Evolutionary conservation across 1,140 invertebrate genomes (phyloP).

Genomic region (Colletes latitarsis): DNA sequence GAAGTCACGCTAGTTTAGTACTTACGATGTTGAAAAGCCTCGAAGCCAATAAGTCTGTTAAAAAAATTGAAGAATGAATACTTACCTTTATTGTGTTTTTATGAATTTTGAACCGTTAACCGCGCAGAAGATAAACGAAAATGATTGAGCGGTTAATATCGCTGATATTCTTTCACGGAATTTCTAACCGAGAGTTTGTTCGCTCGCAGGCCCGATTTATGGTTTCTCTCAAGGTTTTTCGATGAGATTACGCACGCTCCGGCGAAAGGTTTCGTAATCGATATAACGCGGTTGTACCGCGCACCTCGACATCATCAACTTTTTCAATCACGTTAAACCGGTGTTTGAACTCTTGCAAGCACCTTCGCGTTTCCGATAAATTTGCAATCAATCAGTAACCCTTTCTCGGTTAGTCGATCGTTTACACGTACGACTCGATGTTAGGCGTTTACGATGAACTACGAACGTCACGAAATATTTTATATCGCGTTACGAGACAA

Average conservation of each 20-base stretch:
- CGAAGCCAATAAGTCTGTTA: too few species aligned
- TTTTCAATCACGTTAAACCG: neutral
- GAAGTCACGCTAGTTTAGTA: too few species aligned
- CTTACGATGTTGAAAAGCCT: too few species aligned
- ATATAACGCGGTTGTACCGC: slow-evolving; percentile 16
- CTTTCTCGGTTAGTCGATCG: slow-evolving; percentile 19
- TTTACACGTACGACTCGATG: too few species aligned
- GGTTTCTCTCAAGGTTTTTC: slow-evolving; percentile 46
- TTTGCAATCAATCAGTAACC: slow-evolving; percentile 25
- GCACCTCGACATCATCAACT: neutral
- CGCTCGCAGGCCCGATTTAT: slow-evolving; percentile 24
- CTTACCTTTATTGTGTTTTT: too few species aligned
- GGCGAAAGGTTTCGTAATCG: slow-evolving; percentile 51
- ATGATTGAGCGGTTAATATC: neutral
- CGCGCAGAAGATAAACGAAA: too few species aligned
- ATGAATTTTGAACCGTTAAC: too few species aligned
- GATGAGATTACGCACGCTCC: slow-evolving; percentile 34
- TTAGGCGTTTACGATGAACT: too few species aligned
- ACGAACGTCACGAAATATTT: too few species aligned
- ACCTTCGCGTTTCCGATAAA: neutral
- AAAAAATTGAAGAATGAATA: too few species aligned
- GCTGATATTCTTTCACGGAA: slow-evolving; percentile 7
- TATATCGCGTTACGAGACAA: too few species aligned
- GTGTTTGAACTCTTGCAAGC: neutral
- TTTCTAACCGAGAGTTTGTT: neutral